These are phyloP conservation scores for Psammodynastes pulverulentus DNA, from an alignment of 2,113 vertebrate genomes.

Conservation along the genomic window DNA sequence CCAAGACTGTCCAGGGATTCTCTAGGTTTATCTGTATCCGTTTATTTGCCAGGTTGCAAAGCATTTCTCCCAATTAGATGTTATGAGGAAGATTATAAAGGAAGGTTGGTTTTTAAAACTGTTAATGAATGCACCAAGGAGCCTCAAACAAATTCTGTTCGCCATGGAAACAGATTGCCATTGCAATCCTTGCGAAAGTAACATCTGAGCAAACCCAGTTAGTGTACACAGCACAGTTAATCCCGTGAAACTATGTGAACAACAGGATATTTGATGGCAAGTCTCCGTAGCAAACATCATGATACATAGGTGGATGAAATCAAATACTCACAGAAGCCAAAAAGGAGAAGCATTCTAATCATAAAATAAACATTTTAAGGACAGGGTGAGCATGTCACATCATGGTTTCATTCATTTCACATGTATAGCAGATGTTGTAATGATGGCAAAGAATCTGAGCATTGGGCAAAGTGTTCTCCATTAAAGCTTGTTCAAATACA, in stretches of 20 bases:
- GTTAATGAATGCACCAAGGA: background rate
- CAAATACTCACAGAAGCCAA: background rate
- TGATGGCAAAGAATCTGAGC: background rate
- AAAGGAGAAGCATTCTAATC: background rate
- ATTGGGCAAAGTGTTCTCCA: background rate
- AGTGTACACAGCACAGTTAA: background rate
- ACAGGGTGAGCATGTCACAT: background rate
- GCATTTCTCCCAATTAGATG: background rate
- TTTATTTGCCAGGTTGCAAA: background rate
- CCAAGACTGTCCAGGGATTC: background rate
- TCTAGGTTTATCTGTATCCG: background rate
- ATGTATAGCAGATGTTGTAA: background rate
- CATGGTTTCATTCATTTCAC: background rate
- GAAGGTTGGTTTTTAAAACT: background rate
- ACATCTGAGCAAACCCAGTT: background rate
- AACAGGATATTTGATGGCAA: background rate
- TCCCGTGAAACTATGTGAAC: background rate
- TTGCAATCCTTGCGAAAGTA: background rate
- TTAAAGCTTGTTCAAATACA: background rate
- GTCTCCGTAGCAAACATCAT: background rate
- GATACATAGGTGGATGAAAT: background rate
- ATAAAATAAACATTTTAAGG: background rate
- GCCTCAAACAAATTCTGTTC: background rate
- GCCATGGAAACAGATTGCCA: background rate
- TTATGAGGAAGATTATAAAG: background rate